Base-by-base conservation (phyloP, 2,888 invertebrate genomes). In the Drosophila pseudotakahashii region DNA sequence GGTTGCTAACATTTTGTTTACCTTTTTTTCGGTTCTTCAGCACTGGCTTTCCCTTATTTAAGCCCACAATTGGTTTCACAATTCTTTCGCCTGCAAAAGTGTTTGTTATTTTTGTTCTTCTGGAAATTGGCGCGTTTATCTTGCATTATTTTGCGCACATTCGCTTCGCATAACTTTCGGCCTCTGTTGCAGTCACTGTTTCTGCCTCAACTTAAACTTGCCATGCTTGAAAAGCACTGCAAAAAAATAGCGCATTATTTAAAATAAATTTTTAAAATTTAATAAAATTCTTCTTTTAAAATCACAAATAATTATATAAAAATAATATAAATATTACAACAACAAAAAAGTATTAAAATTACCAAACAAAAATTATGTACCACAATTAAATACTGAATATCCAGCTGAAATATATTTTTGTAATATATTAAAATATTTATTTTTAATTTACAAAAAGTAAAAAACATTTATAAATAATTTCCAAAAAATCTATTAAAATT, bases 151-250 rank as follows among this genome's bases (percentile, higher is more conserved):
- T 67, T 61, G 69, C 48, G 78, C 79, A 71, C 82, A 81, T 78
- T 81, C 80, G 81, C 71, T 73, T 80, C 78, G 61, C 78, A 80
- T 82, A 78, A 77, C 78, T 80, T 75, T 66, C 60, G 52, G 73
- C 55, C 32, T 44, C 23, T 16, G 45, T 36, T 44, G 55, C 55
- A 44, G 44, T 48, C 48, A 16, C 32, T 16, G 47, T 48, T 48
- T 19, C 32, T 34, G 48, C 42, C 53, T 44, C 44, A 44, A 32
- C 44, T 34, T 44, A 7, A 44, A 34, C 11, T n/a, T 44, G 34
- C 13, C 44, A 11, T n/a, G 34, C 14, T 10, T 19, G n/a, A 34
- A 14, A 7, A 23, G 44, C 54, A 44, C 32, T 23, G 32, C n/a
- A 44, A 34, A 23, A 16, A 48, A 13, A 48, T 11, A 10, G 0